These are phyloP conservation scores for Mesembrinibis cayennensis DNA, from an alignment of 2,113 vertebrate genomes.

Conservation along the genomic window DNA sequence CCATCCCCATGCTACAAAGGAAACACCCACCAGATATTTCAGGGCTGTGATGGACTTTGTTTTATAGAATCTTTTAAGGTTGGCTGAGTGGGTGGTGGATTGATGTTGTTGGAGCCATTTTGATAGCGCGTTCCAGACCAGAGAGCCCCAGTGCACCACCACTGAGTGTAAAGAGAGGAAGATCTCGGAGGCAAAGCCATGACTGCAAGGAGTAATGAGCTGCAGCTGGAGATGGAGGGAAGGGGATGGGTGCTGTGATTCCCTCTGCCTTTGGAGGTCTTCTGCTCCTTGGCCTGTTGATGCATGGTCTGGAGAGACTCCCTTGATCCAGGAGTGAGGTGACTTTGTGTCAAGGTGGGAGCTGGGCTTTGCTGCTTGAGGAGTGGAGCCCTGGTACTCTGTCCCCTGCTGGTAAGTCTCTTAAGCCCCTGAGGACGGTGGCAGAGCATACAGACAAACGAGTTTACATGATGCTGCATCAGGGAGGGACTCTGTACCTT, in stretches of 20 bases:
- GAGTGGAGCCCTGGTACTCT: not conserved
- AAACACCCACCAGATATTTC: not conserved
- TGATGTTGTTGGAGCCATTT: not conserved
- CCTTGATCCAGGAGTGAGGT: not conserved
- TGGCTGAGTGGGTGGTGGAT: not conserved
- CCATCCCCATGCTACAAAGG: not conserved
- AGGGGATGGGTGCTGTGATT: not conserved
- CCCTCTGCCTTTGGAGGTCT: not conserved
- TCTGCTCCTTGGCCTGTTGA: not conserved
- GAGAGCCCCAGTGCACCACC: not conserved
- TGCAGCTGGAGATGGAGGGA: not conserved
- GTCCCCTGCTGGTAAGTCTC: not conserved
- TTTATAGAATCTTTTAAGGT: not conserved
- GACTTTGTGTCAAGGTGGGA: not conserved
- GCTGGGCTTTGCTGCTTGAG: not conserved
- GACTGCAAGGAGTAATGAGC: not conserved
- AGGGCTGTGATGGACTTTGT: not conserved
- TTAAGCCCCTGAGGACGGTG: not conserved
- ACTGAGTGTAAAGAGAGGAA: not conserved
- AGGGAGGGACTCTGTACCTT: not conserved
- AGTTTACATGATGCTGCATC: not conserved
- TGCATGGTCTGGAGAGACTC: rapidly evolving
- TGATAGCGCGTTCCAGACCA: not conserved
- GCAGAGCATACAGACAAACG: not conserved
- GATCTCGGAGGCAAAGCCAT: not conserved